Evolutionary conservation across 2,888 invertebrate species (phyloP).

Genomic region (Priocnemis perturbator): DNA sequence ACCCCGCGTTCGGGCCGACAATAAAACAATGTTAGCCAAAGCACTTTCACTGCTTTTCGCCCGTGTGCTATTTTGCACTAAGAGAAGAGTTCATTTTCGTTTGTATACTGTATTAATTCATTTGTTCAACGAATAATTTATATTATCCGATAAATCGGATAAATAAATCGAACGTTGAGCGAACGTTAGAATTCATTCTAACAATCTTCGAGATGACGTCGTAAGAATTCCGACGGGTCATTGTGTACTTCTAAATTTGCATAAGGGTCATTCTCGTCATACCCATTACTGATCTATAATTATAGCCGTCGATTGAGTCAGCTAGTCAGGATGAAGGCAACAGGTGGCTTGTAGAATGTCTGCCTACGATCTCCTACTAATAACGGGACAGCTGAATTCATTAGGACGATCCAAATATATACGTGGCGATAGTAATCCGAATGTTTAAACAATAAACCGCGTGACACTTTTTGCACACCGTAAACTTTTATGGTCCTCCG

Average conservation of each 20-base stretch:
- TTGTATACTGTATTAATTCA: too few species aligned
- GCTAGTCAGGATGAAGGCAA: slow-evolving; percentile 39
- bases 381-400: slow-evolving; percentile 36
- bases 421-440: neutral
- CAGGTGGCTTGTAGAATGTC: slow-evolving; percentile 48
- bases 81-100: too few species aligned
- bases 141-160: too few species aligned
- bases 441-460: neutral
- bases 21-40: slow-evolving; percentile 8
- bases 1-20: slow-evolving; percentile 4
- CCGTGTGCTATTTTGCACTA: slow-evolving; percentile 8
- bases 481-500: neutral
- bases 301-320: slow-evolving; percentile 27
- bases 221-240: too few species aligned
- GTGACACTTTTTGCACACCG: too few species aligned
- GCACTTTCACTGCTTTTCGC: slow-evolving; percentile 10
- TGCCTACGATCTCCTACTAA: slow-evolving; percentile 36
- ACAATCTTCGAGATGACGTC: too few species aligned
- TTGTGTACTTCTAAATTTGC: too few species aligned
- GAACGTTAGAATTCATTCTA: too few species aligned
- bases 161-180: too few species aligned
- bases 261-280: neutral
- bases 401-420: slow-evolving; percentile 7
- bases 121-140: too few species aligned
- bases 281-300: neutral